Conservation (phyloP, 2,113 vertebrate genomes). For the Cathartes aura region DNA sequence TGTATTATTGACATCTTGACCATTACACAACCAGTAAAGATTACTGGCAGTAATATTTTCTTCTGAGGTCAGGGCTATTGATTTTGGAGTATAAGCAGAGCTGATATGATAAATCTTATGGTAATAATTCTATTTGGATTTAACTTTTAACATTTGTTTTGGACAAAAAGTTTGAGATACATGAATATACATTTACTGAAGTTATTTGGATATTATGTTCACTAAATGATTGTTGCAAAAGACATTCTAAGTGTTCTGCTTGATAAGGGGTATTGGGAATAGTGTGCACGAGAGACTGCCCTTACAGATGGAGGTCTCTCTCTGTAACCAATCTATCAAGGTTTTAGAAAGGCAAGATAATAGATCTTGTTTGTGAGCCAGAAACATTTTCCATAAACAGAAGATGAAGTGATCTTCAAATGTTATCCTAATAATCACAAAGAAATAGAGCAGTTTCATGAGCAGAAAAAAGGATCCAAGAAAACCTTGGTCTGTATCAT, state of each 20-base stretch:
- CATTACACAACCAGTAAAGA: conserved; percentile 7
- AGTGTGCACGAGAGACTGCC: background rate
- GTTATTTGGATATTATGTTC: background rate
- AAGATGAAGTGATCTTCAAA: background rate
- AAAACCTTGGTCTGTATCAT: background rate
- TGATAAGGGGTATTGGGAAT: background rate
- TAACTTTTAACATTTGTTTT: background rate
- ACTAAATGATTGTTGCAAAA: conserved; percentile 11
- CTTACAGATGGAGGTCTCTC: background rate
- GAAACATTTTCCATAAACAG: background rate
- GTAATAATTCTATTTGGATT: background rate
- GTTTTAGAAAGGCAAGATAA: background rate
- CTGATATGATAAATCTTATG: background rate
- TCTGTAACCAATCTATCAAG: background rate
- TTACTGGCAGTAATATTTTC: conserved; percentile 30
- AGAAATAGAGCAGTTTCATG: background rate
- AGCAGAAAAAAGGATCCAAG: background rate
- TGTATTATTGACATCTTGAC: background rate
- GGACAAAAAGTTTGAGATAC: background rate
- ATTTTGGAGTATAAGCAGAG: conserved; percentile 14
- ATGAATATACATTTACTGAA: background rate
- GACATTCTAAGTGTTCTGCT: background rate
- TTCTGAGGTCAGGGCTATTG: background rate
- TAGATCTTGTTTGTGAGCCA: background rate
- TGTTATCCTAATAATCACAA: background rate